Conservation (phyloP, 2,888 invertebrate species). For the Lithodes maja region DNA sequence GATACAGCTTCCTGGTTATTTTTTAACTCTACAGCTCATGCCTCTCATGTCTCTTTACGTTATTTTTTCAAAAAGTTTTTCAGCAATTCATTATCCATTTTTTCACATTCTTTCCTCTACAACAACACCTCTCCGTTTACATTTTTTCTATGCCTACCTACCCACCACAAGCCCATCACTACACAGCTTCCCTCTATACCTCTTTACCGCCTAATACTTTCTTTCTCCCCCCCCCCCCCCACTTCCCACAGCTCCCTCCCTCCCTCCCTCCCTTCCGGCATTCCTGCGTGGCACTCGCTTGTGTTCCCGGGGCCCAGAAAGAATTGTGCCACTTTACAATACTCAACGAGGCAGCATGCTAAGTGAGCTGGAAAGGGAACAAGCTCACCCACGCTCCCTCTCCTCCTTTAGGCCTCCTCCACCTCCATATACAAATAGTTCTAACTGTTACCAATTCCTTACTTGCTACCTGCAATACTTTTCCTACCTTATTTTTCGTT, state of each 20-base stretch:
- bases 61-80: background rate
- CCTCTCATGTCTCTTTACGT: background rate
- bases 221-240: background rate
- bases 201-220: background rate
- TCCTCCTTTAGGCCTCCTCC: background rate
- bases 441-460: too few species aligned
- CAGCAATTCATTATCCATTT: background rate
- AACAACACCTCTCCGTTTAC: background rate
- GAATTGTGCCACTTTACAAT: constrained; percentile 44
- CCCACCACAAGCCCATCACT: background rate
- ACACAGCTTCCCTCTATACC: background rate
- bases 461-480: too few species aligned
- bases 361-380: constrained; percentile 54
- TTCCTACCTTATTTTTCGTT: too few species aligned
- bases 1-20: too few species aligned
- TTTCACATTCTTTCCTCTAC: background rate
- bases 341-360: constrained; percentile 46
- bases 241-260: background rate
- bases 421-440: background rate
- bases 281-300: constrained; percentile 21
- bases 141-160: background rate
- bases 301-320: constrained; percentile 17
- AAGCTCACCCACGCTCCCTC: constrained; percentile 19
- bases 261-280: constrained; percentile 17
- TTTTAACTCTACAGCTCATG: too few species aligned